Evolutionary conservation across 2,888 invertebrate genomes (phyloP).

Genomic region (Pegoplata infirma): DNA sequence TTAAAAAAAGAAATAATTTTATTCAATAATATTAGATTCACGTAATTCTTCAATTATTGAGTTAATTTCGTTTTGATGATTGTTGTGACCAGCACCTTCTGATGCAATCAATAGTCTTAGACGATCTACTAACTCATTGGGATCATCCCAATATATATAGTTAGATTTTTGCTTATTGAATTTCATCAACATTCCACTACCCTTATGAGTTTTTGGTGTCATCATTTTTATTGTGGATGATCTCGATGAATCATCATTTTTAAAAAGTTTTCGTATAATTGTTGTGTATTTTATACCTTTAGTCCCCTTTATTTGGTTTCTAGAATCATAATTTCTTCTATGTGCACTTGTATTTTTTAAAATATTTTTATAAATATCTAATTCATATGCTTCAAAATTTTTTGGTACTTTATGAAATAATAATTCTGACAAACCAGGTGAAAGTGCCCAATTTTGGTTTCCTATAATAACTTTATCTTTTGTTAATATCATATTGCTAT

Average conservation of each 20-base stretch:
- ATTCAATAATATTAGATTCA: slow-evolving; percentile 34
- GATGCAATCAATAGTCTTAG: slow-evolving; percentile 64
- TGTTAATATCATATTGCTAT: not conserved
- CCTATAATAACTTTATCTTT: not conserved
- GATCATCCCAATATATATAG: no score
- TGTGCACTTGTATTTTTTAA: slow-evolving; percentile 23
- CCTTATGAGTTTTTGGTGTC: no score
- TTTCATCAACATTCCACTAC: no score
- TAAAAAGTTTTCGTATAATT: not conserved
- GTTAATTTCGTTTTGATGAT: slow-evolving; percentile 54
- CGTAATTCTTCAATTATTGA: slow-evolving; percentile 54
- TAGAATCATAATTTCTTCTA: no score
- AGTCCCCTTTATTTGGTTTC: no score
- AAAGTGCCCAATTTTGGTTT: slow-evolving; percentile 14
- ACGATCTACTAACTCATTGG: slow-evolving; percentile 70
- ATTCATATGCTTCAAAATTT: not conserved
- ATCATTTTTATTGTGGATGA: not conserved
- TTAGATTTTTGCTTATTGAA: no score
- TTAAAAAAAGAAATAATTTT: no score
- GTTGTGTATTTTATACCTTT: slow-evolving; percentile 18
- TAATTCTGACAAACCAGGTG: slow-evolving; percentile 19
- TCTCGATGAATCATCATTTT: not conserved
- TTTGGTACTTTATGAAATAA: slow-evolving; percentile 28
- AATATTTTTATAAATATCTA: slow-evolving; percentile 1
- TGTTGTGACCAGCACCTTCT: slow-evolving; percentile 38